A percentile compares a stretch with the other conserved stretches of the same genome.
These are phyloP conservation scores for Tenthredo amoena DNA, from an alignment of 2,888 invertebrate species.

Conservation along the genomic window DNA sequence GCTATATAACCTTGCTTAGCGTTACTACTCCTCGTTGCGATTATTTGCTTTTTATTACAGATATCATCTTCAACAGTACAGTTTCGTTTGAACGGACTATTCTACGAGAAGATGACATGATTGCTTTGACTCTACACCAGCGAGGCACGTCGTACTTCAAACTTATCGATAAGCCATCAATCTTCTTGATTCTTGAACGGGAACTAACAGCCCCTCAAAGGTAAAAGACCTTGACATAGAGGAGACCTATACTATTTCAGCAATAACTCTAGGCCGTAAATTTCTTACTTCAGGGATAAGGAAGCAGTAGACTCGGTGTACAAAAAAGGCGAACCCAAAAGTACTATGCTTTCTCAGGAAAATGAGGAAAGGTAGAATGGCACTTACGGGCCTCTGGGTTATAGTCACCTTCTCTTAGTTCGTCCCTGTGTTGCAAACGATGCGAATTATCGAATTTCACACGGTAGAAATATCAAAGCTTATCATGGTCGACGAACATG, in stretches of 20 bases:
- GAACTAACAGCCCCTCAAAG: neutral
- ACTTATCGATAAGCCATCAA: neutral
- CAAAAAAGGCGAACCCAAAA: neutral
- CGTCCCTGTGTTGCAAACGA: slow-evolving; percentile 27
- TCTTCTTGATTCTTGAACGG: neutral
- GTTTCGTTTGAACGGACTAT: neutral
- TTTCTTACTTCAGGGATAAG: neutral
- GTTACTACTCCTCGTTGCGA: neutral
- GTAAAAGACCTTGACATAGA: neutral
- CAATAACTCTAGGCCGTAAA: neutral
- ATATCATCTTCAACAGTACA: neutral
- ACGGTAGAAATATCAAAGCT: slow-evolving; percentile 54
- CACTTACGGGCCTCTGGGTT: neutral
- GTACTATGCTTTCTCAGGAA: slow-evolving; percentile 36
- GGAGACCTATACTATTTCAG: neutral
- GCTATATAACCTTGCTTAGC: neutral
- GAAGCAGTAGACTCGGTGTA: neutral
- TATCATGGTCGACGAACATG: slow-evolving; percentile 31
- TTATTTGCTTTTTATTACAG: neutral
- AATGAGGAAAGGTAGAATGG: slow-evolving; percentile 43
- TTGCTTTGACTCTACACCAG: neutral
- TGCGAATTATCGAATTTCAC: slow-evolving; percentile 43
- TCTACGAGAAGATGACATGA: neutral
- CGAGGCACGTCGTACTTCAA: neutral
- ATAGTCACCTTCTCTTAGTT: neutral